Percentiles rank a stretch among this genome's conserved stretches.
Conservation (phyloP, 1,140 invertebrate species). For the Diplogasteroides magnus region DNA sequence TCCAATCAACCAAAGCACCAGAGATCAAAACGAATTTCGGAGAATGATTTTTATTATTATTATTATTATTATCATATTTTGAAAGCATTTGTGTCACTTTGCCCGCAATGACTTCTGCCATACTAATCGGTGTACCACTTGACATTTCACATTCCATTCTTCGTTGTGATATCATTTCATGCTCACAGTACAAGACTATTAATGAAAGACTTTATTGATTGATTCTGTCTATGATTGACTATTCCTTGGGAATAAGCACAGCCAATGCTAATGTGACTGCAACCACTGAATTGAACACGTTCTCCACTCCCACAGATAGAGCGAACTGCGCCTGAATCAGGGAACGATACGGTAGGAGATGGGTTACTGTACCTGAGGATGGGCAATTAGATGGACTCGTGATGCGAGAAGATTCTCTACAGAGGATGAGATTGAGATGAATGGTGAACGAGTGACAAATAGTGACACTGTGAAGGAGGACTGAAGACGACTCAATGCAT, state of each 20-base stretch:
- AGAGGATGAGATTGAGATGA: neutral
- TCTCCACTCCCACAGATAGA: neutral
- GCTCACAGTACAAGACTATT: too few species aligned
- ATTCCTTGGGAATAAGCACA: neutral
- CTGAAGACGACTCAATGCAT: neutral
- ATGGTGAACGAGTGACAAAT: neutral
- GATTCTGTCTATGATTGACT: too few species aligned
- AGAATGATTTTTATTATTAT: neutral
- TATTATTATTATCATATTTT: too few species aligned
- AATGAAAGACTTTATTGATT: too few species aligned
- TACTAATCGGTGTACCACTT: too few species aligned
- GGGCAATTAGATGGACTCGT: neutral
- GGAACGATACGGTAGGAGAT: neutral
- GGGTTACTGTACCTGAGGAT: neutral
- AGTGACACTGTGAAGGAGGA: neutral
- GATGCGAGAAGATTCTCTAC: neutral
- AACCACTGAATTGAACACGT: neutral
- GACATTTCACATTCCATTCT: too few species aligned
- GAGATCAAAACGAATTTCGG: constrained; percentile 3
- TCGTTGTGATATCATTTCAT: too few species aligned
- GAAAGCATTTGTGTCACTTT: too few species aligned
- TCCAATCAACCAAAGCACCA: constrained; percentile 20
- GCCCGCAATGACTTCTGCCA: too few species aligned
- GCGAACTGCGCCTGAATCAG: neutral
- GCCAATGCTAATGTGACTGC: neutral